Conservation (phyloP, 2,888 invertebrate genomes). For the Ochropleura plecta region DNA sequence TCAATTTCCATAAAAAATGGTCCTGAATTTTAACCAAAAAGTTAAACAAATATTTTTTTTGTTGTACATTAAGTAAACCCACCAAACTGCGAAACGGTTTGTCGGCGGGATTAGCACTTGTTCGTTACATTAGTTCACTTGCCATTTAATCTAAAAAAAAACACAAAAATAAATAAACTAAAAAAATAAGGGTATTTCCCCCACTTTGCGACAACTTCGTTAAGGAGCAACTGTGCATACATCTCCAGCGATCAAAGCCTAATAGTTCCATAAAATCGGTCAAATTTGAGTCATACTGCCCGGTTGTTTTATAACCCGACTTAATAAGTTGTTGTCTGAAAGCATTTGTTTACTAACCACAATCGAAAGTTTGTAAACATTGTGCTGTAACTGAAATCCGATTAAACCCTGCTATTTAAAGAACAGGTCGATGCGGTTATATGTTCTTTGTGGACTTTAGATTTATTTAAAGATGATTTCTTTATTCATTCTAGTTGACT, state of each 20-base stretch:
- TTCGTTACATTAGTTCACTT: too few relatives aligned
- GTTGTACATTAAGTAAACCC: too few relatives aligned
- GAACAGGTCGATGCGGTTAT: neutral
- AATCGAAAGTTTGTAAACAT: slow-evolving; percentile 49
- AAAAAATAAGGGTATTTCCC: too few relatives aligned
- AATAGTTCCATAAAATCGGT: slow-evolving; percentile 9
- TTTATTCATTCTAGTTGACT: neutral
- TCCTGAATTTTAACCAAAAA: neutral
- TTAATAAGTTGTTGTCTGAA: slow-evolving; percentile 37
- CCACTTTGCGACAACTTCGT: too few relatives aligned
- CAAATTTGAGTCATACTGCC: slow-evolving; percentile 18
- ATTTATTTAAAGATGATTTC: neutral
- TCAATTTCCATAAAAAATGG: neutral
- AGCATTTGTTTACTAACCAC: slow-evolving; percentile 45
- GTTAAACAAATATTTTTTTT: too few relatives aligned
- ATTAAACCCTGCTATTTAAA: slow-evolving; percentile 22
- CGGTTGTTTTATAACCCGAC: slow-evolving; percentile 13
- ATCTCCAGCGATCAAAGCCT: neutral
- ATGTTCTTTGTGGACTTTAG: neutral
- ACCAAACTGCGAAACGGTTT: too few relatives aligned
- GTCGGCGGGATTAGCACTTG: too few relatives aligned
- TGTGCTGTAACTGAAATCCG: slow-evolving; percentile 22
- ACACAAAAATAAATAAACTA: too few relatives aligned
- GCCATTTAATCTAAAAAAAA: too few relatives aligned
- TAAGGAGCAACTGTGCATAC: neutral